phyloP scores from a whole-genome alignment of 2,888 invertebrate species.

The Xylocampa areola region DNA sequence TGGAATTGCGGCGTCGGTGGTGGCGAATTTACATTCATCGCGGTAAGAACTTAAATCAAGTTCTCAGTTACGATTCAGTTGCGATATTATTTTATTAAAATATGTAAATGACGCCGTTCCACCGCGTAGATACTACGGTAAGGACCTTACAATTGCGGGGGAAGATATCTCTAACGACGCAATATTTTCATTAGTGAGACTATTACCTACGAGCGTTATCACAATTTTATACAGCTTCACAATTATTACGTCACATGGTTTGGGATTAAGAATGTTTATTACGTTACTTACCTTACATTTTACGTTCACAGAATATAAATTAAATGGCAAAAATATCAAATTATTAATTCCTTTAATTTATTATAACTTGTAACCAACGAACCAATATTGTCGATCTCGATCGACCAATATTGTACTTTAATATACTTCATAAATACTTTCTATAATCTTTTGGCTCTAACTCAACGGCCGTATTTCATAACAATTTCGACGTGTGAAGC shows the following conservation, averaged over 20 bases:
- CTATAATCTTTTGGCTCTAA: too few species aligned
- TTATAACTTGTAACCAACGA: too few species aligned
- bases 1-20: conserved; percentile 87
- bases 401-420: too few species aligned
- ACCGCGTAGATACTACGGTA: conserved; percentile 82
- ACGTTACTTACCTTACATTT: conserved; percentile 17
- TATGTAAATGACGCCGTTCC: conserved; percentile 88
- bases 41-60: conserved; percentile 90
- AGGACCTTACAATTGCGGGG: conserved; percentile 84
- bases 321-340: neutral
- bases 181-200: conserved; percentile 86
- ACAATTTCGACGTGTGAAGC: neutral
- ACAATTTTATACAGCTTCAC: conserved; percentile 73
- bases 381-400: too few species aligned
- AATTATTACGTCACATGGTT: conserved; percentile 61
- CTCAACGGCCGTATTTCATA: neutral
- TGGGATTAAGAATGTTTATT: conserved; percentile 51
- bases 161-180: conserved; percentile 85
- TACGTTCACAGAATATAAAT: conserved; percentile 7
- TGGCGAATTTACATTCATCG: conserved; percentile 89
- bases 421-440: too few species aligned
- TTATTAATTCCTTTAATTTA: neutral
- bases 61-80: conserved; percentile 90
- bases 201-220: conserved; percentile 76
- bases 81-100: conserved; percentile 90